Base-by-base conservation (phyloP, 1,140 invertebrate genomes). In the Cotesia chilonis region DNA sequence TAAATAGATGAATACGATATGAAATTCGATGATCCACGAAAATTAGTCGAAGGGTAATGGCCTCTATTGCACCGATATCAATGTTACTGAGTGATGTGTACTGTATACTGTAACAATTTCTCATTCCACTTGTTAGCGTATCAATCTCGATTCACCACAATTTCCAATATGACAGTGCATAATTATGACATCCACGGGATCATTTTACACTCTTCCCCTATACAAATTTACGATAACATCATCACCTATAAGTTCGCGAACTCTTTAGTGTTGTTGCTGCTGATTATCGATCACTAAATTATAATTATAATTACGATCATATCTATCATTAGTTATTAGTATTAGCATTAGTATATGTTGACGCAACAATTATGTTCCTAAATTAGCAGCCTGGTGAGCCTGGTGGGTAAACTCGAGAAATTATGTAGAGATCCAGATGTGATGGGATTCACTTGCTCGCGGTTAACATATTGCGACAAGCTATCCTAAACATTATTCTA, bases 381-480 rank as follows among this genome's bases (percentile, higher is more conserved):
- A 47, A 47, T 47, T 47, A 47, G 41, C 10, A 47, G 10, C 5
- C 41, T 28, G 28, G 41, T 47, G 10, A 28, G 28, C 28, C 51
- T 12, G 51, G 51, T 57, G 17, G 4, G 12, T 57, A 14, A 17
- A 14, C 14, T 57, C 6, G 2, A 57, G 17, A 6, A 57, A 57
- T 14, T 37, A 37, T 52, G 54, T 47, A 67, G 54, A 47, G 41
- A 47, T 47, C 41, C 41, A 47, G 7, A 47, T 47, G 60, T 66
- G 63, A 54, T 28, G 71, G 37, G 54, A 59, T 72, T 72, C 51
- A 12, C 60, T 55, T 35, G 35, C 47, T 63, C 36, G 20, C 69
- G 66, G 71, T 74, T 77, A 77, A 77, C 76, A 75, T 77, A 77
- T 77, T 77, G 76, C 76, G 74, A 77, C 76, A 74, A 75, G 74